These are phyloP conservation scores for Notolepis coatsorum DNA, from an alignment of 2,797 vertebrate genomes.

Conservation along the genomic window DNA sequence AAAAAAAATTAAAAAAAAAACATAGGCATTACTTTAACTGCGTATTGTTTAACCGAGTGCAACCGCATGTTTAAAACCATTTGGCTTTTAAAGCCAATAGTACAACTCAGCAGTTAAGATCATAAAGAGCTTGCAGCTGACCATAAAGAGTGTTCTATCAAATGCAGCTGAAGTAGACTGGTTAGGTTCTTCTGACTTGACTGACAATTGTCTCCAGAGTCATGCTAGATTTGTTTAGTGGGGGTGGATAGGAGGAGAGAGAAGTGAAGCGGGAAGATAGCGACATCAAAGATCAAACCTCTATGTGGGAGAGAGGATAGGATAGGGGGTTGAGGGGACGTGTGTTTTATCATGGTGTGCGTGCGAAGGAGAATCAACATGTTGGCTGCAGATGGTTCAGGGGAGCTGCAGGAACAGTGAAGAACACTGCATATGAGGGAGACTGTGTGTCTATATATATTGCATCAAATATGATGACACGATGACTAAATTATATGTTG, in stretches of 20 bases:
- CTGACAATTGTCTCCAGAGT: constrained; percentile 1
- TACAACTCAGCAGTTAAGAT: too few relatives aligned
- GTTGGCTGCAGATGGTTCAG: constrained; percentile 39
- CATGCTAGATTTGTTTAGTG: background rate
- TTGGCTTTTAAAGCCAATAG: too few relatives aligned
- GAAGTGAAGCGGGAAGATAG: background rate
- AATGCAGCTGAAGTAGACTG: too few relatives aligned
- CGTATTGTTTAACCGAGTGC: too few relatives aligned
- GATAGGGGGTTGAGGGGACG: background rate
- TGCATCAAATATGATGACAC: too few relatives aligned
- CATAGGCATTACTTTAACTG: too few relatives aligned
- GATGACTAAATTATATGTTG: constrained; percentile 48
- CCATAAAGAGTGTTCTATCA: too few relatives aligned
- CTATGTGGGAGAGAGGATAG: constrained; percentile 17
- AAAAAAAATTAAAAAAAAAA: too few relatives aligned
- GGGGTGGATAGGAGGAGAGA: background rate
- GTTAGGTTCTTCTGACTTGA: constrained; percentile 2
- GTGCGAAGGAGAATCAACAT: constrained; percentile 37
- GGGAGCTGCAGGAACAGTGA: constrained; percentile 65
- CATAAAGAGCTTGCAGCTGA: too few relatives aligned
- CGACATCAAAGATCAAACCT: constrained; percentile 45
- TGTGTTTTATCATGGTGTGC: constrained; percentile 34
- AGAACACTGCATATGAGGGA: constrained; percentile 45
- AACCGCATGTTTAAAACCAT: constrained; percentile 2
- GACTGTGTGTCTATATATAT: constrained; percentile 29